phyloP scores from a whole-genome alignment of 2,113 vertebrate genomes.

The Smithornis capensis region DNA sequence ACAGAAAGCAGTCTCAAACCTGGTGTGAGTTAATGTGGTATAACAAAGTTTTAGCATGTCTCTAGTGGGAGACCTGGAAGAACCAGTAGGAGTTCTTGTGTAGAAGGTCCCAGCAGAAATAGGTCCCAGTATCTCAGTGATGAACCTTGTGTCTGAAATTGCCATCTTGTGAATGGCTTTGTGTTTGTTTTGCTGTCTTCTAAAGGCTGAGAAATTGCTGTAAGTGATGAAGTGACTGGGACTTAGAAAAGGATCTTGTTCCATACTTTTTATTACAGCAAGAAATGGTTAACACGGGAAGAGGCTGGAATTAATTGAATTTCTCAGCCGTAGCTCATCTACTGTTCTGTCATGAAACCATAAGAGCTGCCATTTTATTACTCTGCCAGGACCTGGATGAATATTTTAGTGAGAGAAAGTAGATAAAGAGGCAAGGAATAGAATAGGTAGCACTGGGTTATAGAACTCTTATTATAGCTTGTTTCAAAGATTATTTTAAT shows the following conservation, averaged over 20 bases:
- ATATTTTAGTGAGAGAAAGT: not conserved
- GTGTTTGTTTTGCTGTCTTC: not conserved
- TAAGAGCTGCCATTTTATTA: slow-evolving; percentile 28
- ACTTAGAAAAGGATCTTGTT: not conserved
- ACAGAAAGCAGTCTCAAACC: not conserved
- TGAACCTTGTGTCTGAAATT: not conserved
- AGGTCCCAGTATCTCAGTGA: not conserved
- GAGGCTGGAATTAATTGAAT: not conserved
- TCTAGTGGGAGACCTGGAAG: not conserved
- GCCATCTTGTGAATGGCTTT: fast-evolving
- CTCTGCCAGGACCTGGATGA: not conserved
- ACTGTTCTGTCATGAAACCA: not conserved
- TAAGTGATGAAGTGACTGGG: not conserved
- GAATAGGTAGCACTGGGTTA: slow-evolving; percentile 51
- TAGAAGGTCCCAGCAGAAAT: not conserved
- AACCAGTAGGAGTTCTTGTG: not conserved
- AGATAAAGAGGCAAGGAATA: slow-evolving; percentile 54
- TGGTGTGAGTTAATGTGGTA: not conserved
- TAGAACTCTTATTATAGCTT: slow-evolving; percentile 41
- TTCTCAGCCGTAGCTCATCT: not conserved
- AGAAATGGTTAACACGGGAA: not conserved
- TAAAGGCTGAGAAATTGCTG: not conserved
- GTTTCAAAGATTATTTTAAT: slow-evolving; percentile 69
- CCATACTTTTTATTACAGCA: not conserved
- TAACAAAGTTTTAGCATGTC: not conserved